phyloP scores from a whole-genome alignment of 2,113 vertebrate genomes.

The Tapirus terrestris region DNA sequence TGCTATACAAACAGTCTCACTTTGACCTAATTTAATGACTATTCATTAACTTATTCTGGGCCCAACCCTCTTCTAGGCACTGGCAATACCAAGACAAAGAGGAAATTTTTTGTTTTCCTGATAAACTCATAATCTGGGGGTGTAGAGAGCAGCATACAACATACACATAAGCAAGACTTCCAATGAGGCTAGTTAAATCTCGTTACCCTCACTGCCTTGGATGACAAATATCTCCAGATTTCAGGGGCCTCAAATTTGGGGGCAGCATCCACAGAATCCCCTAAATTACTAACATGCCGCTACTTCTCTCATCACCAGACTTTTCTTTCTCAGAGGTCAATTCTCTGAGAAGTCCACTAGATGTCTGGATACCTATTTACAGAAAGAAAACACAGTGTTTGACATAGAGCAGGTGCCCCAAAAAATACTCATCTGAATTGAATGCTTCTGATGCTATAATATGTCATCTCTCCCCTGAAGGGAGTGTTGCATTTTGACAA shows the following conservation, averaged over 20 bases:
- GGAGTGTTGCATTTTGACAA: not conserved
- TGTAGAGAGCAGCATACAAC: accelerated
- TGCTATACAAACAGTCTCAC: not conserved
- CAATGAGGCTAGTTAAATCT: too few relatives aligned
- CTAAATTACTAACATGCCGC: not conserved
- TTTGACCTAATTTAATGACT: not conserved
- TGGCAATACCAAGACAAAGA: not conserved
- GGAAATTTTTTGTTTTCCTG: not conserved
- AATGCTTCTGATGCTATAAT: not conserved
- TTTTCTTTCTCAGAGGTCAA: not conserved
- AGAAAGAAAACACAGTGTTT: not conserved
- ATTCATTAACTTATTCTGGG: not conserved
- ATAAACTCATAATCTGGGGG: not conserved
- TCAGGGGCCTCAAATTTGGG: not conserved
- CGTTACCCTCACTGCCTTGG: accelerated
- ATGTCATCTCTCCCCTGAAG: not conserved
- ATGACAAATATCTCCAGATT: too few relatives aligned
- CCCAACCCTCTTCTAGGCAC: not conserved
- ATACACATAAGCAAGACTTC: not conserved
- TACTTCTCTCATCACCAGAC: not conserved
- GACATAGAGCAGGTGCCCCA: not conserved
- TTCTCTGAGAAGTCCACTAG: not conserved
- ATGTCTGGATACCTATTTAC: not conserved
- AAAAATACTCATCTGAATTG: not conserved
- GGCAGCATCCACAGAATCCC: not conserved